A percentile compares a stretch with the other conserved stretches of the same genome.
Conservation (phyloP, 2,797 vertebrate species). For the Euthynnus affinis region DNA sequence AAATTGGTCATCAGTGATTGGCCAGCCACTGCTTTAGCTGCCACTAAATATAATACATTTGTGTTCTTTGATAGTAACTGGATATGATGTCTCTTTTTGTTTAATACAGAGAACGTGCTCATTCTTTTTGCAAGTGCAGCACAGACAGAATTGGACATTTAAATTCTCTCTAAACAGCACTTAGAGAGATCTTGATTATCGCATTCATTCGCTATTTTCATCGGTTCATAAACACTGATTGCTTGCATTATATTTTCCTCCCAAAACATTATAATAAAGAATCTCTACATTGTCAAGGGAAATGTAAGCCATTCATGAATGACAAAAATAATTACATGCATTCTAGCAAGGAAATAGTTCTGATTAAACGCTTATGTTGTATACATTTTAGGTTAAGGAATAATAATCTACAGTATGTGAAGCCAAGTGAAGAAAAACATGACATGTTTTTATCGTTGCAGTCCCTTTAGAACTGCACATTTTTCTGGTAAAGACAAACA, state of each 20-base stretch:
- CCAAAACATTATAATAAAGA: slow-evolving; percentile 40
- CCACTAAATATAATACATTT: neutral
- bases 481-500: slow-evolving; percentile 50
- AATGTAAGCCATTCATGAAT: slow-evolving; percentile 44
- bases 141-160: slow-evolving; percentile 44
- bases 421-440: slow-evolving; percentile 42
- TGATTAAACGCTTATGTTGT: slow-evolving; percentile 44
- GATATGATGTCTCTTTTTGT: slow-evolving; percentile 36
- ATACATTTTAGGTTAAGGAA: slow-evolving; percentile 39
- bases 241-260: slow-evolving; percentile 29
- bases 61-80: slow-evolving; percentile 32
- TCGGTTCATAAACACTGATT: slow-evolving; percentile 54
- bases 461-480: slow-evolving; percentile 5
- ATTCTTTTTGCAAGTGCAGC: slow-evolving; percentile 15
- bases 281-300: slow-evolving; percentile 29
- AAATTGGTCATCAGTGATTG: slow-evolving; percentile 29
- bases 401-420: slow-evolving; percentile 41
- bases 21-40: slow-evolving; percentile 14
- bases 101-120: slow-evolving; percentile 29
- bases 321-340: slow-evolving; percentile 57
- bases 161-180: slow-evolving; percentile 34
- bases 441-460: slow-evolving; percentile 17
- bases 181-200: slow-evolving; percentile 38
- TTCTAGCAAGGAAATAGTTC: slow-evolving; percentile 41
- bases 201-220: slow-evolving; percentile 49